These are phyloP conservation scores for Atrina japonica DNA, from an alignment of 2,888 invertebrate genomes.

Conservation along the genomic window DNA sequence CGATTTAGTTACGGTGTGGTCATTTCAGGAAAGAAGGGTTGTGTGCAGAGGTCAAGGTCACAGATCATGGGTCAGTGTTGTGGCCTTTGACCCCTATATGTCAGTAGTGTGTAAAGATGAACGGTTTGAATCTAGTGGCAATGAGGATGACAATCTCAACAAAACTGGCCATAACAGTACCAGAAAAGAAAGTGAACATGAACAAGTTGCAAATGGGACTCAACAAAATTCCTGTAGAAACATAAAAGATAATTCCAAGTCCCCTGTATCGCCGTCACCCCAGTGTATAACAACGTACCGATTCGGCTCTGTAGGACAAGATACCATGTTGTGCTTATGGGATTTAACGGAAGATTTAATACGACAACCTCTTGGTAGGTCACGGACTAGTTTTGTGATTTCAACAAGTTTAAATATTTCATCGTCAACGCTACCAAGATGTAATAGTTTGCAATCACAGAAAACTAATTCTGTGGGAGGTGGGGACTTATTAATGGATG, in stretches of 20 bases:
- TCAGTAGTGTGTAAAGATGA: slow-evolving; percentile 84
- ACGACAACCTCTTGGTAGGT: slow-evolving; percentile 84
- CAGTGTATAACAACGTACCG: slow-evolving; percentile 85
- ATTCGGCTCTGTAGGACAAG: slow-evolving; percentile 97
- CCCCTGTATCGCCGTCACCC: slow-evolving; percentile 36
- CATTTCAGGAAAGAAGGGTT: slow-evolving; percentile 93
- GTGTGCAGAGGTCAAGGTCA: slow-evolving; percentile 99
- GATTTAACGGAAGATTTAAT: slow-evolving; percentile 98
- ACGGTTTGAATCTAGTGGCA: slow-evolving; percentile 82
- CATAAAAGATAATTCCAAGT: slow-evolving; percentile 52
- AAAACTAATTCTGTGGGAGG: slow-evolving; percentile 65
- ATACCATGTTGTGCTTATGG: slow-evolving; percentile 98
- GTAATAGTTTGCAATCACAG: slow-evolving; percentile 68
- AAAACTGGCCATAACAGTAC: slow-evolving; percentile 41
- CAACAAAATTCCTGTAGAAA: slow-evolving; percentile 50
- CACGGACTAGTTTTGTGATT: slow-evolving; percentile 78
- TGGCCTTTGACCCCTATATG: slow-evolving; percentile 86
- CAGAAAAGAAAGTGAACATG: slow-evolving; percentile 38
- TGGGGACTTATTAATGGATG: slow-evolving; percentile 67
- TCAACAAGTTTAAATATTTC: slow-evolving; percentile 55
- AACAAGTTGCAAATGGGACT: slow-evolving; percentile 36
- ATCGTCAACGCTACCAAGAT: slow-evolving; percentile 62
- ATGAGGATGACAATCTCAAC: slow-evolving; percentile 70
- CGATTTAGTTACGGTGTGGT: slow-evolving; percentile 98
- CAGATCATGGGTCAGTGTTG: slow-evolving; percentile 98